Base-by-base conservation (phyloP, 2,888 invertebrate species). In the Cabera pusaria region DNA sequence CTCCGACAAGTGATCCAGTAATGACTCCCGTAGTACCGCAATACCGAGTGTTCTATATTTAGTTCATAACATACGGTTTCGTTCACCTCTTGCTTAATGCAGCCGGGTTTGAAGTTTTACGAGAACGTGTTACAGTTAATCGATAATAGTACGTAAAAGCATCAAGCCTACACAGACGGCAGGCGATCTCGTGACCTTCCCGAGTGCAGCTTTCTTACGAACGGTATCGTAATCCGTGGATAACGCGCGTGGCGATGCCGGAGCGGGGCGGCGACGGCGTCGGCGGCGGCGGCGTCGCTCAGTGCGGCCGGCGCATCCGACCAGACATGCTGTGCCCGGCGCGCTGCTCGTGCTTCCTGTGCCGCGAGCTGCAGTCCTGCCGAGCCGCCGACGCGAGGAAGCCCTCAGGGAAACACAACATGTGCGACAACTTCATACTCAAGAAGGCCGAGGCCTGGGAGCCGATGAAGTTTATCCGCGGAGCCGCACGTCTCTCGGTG, bases 311-410 rank as follows among this genome's bases (percentile, higher is more conserved):
- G 68, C 74, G 76, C 85, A 66, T 63, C 66, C 72, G 74, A 73
- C 62, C 71, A 72, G 85, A 71, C 72, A 93, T 93, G 93, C 91
- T 91, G 87, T 94, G 94, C 85, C 90, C 91, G 63, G 91, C 92
- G 88, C 92, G 93, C 61, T 95, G 95, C 78, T 90, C 90, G 59
- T 95, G 95, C 81, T 91, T 93, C 67, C 89, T 95, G 65, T 95
- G 95, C 74, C 91, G 93, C 52, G 94, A 95, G 73, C 79, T 95
- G 59, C 92, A 91, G 59, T 91, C 91, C 56, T 92, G 90, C 69
- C 91, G 90, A 50, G 90, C 90, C 48, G 85, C 86, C 6, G 86
- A 86, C 54, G 75, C 83, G 28, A 72, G 84, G 51, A 87, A 82
- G 70, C 85, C 80, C 26, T 84, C 72, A 49, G 66, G 65, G 56